Percentiles rank a stretch among this genome's conserved stretches.
Evolutionary conservation across 2,797 vertebrate species (phyloP).

Genomic region (Hozukius guyotensis): DNA sequence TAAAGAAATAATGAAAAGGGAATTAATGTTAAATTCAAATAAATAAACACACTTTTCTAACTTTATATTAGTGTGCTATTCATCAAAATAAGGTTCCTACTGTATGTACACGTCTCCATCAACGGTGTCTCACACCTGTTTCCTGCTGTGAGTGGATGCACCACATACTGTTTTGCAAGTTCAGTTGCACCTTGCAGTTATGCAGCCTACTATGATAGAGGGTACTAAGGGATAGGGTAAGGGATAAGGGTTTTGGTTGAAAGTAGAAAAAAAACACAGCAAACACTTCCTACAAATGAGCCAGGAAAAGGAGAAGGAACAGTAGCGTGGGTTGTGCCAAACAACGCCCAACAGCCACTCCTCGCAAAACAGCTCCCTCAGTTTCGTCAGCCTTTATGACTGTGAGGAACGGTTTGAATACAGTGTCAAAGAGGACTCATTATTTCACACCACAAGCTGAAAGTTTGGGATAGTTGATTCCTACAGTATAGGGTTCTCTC

Average conservation of each 20-base stretch:
- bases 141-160: conserved; percentile 44
- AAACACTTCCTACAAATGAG: neutral
- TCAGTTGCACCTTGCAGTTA: neutral
- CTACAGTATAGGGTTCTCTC: neutral
- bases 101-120: neutral
- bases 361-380: neutral
- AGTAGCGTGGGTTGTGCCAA: neutral
- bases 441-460: neutral
- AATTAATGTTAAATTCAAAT: neutral
- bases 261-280: neutral
- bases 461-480: neutral
- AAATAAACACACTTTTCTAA: neutral
- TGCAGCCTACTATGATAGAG: neutral
- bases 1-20: neutral
- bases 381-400: neutral
- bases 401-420: neutral
- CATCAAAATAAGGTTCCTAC: neutral
- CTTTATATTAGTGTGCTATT: neutral
- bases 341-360: neutral
- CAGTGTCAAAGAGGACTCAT: neutral
- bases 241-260: no score
- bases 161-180: conserved; percentile 19
- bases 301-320: neutral
- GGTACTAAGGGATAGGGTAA: neutral
- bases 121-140: conserved; percentile 40